Conservation (phyloP, 2,113 vertebrate genomes). For the Phalacrocorax carbo region DNA sequence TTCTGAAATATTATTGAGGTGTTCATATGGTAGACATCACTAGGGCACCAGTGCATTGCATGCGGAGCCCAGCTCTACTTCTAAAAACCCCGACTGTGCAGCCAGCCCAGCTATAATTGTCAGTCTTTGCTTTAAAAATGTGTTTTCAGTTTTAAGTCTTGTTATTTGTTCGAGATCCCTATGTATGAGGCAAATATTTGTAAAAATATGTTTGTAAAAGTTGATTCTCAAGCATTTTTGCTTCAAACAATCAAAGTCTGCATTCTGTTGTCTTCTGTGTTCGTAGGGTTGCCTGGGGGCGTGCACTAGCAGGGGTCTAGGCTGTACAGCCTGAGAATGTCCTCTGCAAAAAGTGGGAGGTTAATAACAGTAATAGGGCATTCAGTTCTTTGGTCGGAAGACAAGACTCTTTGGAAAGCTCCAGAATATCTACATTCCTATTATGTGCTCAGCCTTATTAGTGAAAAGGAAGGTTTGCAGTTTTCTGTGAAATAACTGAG, state of each 20-base stretch:
- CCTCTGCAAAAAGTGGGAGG: not conserved
- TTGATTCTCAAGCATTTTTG: not conserved
- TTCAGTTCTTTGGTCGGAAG: not conserved
- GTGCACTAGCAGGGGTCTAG: not conserved
- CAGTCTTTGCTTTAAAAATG: not conserved
- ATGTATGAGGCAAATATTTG: not conserved
- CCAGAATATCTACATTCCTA: not conserved
- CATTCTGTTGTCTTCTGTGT: not conserved
- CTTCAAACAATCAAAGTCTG: not conserved
- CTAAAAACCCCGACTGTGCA: not conserved
- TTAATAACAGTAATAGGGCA: not conserved
- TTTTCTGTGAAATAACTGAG: not conserved
- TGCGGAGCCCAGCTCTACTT: not conserved
- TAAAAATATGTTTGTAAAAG: not conserved
- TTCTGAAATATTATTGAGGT: not conserved
- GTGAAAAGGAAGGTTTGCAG: not conserved
- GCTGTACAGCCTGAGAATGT: not conserved
- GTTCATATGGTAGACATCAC: not conserved
- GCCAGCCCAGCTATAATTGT: not conserved
- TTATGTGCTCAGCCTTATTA: not conserved
- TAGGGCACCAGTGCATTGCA: not conserved
- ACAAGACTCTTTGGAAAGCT: not conserved
- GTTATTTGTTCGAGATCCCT: not conserved
- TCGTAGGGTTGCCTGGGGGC: not conserved
- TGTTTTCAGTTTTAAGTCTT: not conserved